Evolutionary conservation across 2,797 vertebrate species (phyloP), one percentile per base, ranked within the genome.

Genomic region (Cossypha dichroa): DNA sequence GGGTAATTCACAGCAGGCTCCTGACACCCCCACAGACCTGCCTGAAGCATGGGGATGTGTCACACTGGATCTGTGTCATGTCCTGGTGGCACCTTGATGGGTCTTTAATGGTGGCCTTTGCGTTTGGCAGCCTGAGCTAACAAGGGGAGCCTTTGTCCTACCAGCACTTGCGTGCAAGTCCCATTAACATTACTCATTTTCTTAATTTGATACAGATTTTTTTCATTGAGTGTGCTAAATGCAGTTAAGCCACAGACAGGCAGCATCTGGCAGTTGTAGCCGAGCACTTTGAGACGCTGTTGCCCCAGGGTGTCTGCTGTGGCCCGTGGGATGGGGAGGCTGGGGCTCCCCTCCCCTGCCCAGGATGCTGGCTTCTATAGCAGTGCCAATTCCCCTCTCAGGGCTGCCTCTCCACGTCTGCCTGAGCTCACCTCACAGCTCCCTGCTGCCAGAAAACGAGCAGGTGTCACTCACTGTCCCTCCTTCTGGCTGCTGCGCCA

Each of bases 171-270:
- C 22, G 21, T 93, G 90, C 83, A 86, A 45, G 76, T 92, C 88
- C 91, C 76, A 85, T 94, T 90, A 95, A 67, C 85, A 69, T 94
- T 88, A 94, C 88, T 93, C 85, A 90, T 86, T 96, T 93, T 96
- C 82, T 91, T 96, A 94, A 96, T 96, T 93, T 94, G 96, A 94
- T 90, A 94, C 93, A 95, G 95, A 88, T 92, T 95, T 94, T 93
- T 96, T 95, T 95, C 78, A 79, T 16, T 46, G 86, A 72, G 85
- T 93, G 86, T 79, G 59, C 92, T 94, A 92, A 93, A 87, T 84
- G 92, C 89, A 90, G 85, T 96, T 97, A 95, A 95, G 90, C 76
- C 20, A 2, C 58, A 95, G 95, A 93, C 83, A 80, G 85, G 91
- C 94, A 96, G 93, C 94, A 94, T 96, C 92, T 95, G 96, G 96